Base-by-base conservation (phyloP, 2,888 invertebrate species). In the Oscheius onirici region DNA sequence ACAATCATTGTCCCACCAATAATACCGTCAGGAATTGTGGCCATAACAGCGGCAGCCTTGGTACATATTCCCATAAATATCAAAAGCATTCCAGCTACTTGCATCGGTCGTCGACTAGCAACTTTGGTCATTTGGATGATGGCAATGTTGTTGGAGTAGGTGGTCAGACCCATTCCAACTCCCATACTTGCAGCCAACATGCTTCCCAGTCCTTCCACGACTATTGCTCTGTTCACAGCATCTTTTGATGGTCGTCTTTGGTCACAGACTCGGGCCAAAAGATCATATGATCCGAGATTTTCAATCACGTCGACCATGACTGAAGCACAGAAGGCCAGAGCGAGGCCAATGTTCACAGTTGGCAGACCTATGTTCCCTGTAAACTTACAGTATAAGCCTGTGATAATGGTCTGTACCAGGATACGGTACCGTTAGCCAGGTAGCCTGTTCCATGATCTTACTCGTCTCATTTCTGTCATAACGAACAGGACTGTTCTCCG, bases 1-100 rank as follows among this genome's bases (percentile, higher is more conserved):
- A 85, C 82, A 1, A 74, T 74, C n/a, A 85, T 74, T 17, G 81
- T 73, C 54, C 84, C 85, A 3, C 85, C 85, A 10, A 86, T 74
- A 13, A 85, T 57, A 0, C 84, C 78, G 49, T 83, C 82, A 0
- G 85, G 85, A 60, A 86, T 83, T 11, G 82, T 76, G 11, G 85
- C 82, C 20, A 85, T 54, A 63, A 85, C 60, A 3, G 85, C 85
- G 6, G 83, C 85, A 13, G 74, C 75, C 57, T 82, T 78, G 28
- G 79, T 73, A 67, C 77, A 74, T 0, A 77, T 22, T 11, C 77
- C 77, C 2, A 77, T 28, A 24, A 74, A 34, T 26, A 74, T 65
- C 1, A 80, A 61, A n/a, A 84, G 34, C 1, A 76, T 34, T 13
- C 85, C 85, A 13, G 85, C 84, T 24, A 83, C 61, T 68, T 83